These are phyloP conservation scores for Lasiurus borealis DNA, from an alignment of 2,113 vertebrate genomes.

Conservation along the genomic window DNA sequence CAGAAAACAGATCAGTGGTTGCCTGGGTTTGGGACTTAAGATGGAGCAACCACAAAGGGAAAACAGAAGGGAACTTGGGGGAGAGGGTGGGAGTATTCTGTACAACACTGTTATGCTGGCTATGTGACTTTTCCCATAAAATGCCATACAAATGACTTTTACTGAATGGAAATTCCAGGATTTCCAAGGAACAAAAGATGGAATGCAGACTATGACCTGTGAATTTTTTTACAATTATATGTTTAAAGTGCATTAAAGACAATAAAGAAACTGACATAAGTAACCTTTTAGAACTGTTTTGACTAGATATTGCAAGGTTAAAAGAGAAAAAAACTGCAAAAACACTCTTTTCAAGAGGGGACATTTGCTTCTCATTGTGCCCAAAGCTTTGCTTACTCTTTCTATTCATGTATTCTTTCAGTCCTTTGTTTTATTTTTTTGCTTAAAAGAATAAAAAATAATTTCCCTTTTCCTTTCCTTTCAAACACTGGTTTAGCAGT, in stretches of 20 bases:
- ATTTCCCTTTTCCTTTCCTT: not conserved
- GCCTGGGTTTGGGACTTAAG: no score
- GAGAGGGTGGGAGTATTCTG: not conserved
- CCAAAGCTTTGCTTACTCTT: constrained; percentile 51
- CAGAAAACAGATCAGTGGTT: not conserved
- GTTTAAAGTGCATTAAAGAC: not conserved
- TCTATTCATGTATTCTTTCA: not conserved
- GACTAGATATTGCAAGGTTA: not conserved
- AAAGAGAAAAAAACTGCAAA: not conserved
- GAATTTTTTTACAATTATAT: not conserved
- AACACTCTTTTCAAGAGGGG: not conserved
- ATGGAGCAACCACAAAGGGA: not conserved
- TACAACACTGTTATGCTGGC: not conserved
- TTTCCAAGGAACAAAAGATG: not conserved
- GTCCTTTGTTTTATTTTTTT: not conserved
- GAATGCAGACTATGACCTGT: not conserved
- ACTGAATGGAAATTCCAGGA: not conserved
- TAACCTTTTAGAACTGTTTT: constrained; percentile 2
- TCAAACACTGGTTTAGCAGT: not conserved
- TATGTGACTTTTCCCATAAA: not conserved
- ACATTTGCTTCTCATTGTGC: not conserved
- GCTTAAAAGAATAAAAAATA: not conserved
- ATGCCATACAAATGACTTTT: not conserved
- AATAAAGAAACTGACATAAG: not conserved
- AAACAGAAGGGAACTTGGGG: not conserved